A percentile compares a stretch with the other conserved stretches of the same genome.
Evolutionary conservation across 2,113 vertebrate species (phyloP).

Genomic region (Odontophorus gujanensis): DNA sequence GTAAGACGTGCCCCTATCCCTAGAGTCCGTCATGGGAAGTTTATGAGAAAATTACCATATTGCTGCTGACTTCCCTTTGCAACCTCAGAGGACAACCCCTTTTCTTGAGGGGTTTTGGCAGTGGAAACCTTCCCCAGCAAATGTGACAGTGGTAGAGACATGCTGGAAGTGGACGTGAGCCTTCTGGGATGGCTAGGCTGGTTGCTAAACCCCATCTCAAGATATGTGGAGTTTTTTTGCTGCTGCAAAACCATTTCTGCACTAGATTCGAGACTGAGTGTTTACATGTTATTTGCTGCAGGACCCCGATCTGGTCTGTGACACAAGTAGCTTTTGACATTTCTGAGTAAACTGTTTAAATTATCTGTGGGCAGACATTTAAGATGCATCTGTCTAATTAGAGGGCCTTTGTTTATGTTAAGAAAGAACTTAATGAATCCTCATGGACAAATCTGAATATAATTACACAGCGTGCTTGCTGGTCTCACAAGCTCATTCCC

Average conservation of each 20-base stretch:
- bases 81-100: background rate
- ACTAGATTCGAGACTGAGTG: background rate
- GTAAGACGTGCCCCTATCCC: background rate
- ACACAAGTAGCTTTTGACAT: constrained; percentile 58
- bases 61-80: background rate
- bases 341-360: constrained; percentile 71
- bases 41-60: background rate
- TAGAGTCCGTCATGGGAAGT: background rate
- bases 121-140: background rate
- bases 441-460: background rate
- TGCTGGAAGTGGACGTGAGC: background rate
- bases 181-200: background rate
- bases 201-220: background rate
- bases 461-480: constrained; percentile 18
- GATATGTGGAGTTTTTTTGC: background rate
- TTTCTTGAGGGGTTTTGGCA: background rate
- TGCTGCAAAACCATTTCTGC: constrained; percentile 3
- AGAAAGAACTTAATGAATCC: constrained; percentile 21
- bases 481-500: background rate
- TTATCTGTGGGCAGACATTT: constrained; percentile 37
- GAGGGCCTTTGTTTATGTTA: constrained; percentile 43
- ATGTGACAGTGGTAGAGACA: background rate
- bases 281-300: constrained; percentile 31
- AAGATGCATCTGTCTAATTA: constrained; percentile 63
- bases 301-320: constrained; percentile 13